Conservation (phyloP, 2,113 vertebrate genomes). For the Atlantisia rogersi region DNA sequence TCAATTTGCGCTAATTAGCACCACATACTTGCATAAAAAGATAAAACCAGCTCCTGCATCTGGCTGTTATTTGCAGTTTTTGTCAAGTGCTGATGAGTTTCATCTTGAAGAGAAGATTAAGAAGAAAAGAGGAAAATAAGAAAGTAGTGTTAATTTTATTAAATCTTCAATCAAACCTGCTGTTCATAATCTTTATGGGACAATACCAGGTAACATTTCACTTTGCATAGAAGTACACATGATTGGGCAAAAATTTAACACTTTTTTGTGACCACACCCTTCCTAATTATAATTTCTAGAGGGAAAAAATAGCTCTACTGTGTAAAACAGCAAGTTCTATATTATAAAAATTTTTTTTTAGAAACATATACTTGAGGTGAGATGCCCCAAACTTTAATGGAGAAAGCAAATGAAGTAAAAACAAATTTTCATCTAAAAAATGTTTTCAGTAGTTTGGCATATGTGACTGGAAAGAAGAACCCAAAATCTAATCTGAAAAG, state of each 20-base stretch:
- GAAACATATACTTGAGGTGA: neutral
- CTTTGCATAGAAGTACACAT: constrained; percentile 16
- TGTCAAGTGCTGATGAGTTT: constrained; percentile 89
- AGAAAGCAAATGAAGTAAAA: neutral
- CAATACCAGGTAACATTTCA: constrained; percentile 69
- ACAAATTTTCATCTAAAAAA: neutral
- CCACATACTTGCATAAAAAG: constrained; percentile 87
- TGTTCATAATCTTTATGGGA: constrained; percentile 65
- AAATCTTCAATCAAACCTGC: constrained; percentile 79
- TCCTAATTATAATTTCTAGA: neutral
- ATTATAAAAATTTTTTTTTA: neutral
- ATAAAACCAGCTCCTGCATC: constrained; percentile 85
- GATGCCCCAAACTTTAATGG: neutral
- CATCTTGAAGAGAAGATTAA: constrained; percentile 85
- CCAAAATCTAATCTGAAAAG: neutral
- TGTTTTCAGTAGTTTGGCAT: neutral
- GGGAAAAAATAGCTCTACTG: neutral
- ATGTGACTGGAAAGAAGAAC: neutral
- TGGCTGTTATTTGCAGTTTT: constrained; percentile 88
- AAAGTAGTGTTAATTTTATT: constrained; percentile 85
- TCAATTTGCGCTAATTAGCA: constrained; percentile 89
- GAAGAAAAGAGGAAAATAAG: constrained; percentile 82
- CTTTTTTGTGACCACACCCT: neutral
- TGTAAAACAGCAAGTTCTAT: neutral
- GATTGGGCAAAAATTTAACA: constrained; percentile 18